Conservation (phyloP, 2,113 vertebrate species). For the Hyperopisus bebe region DNA sequence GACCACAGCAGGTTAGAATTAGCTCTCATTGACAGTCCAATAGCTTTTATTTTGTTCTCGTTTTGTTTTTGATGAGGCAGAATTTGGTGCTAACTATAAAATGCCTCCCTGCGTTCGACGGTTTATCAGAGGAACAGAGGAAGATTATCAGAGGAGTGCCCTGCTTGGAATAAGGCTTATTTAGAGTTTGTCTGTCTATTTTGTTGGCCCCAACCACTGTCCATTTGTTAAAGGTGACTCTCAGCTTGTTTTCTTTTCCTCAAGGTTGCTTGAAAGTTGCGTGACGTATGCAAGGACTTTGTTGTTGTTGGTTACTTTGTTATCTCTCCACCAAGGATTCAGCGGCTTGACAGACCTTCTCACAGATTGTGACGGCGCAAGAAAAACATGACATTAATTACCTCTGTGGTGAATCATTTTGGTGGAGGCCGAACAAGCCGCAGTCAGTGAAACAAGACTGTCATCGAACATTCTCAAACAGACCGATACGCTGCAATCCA, state of each 20-base stretch:
- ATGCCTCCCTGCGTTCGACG: not conserved
- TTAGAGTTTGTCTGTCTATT: not conserved
- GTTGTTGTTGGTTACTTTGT: not conserved
- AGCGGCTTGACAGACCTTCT: not conserved
- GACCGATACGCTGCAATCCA: not conserved
- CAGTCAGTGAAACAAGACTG: not conserved
- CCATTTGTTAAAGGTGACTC: not conserved
- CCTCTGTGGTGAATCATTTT: not conserved
- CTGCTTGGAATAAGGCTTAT: not conserved
- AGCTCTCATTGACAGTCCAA: not conserved
- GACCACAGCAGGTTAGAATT: constrained; percentile 8
- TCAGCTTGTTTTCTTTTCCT: not conserved
- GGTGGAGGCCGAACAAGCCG: not conserved
- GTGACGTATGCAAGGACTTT: not conserved
- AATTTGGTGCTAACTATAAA: not conserved
- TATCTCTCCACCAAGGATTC: not conserved
- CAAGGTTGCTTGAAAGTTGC: not conserved
- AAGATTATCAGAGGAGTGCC: not conserved
- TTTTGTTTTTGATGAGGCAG: not conserved
- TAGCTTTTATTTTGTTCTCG: not conserved
- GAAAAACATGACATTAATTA: not conserved
- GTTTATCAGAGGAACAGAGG: not conserved
- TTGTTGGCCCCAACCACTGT: not conserved
- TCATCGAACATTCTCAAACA: not conserved
- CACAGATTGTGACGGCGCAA: not conserved